Conservation (phyloP, 2,113 vertebrate genomes). For the Campylomormyrus tamandua region DNA sequence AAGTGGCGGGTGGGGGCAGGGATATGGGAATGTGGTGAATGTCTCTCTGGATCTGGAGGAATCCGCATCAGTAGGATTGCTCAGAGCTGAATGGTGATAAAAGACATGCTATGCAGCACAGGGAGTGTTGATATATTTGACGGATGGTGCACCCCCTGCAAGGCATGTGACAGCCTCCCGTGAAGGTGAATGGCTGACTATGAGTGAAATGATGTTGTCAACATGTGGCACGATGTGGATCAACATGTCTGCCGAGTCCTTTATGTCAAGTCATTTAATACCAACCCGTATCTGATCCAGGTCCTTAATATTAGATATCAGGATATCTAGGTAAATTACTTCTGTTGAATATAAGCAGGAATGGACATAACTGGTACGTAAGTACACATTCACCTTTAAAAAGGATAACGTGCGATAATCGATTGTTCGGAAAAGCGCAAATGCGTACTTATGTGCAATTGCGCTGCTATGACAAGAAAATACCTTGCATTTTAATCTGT, state of each 20-base stretch:
- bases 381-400: too few relatives aligned
- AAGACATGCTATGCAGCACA: background rate
- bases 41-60: background rate
- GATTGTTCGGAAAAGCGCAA: too few relatives aligned
- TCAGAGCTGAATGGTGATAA: background rate
- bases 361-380: too few relatives aligned
- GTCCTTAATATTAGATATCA: background rate
- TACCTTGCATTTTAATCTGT: too few relatives aligned
- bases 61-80: background rate
- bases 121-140: background rate
- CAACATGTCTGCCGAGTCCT: background rate
- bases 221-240: background rate
- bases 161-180: background rate
- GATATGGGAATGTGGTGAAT: background rate
- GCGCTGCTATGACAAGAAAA: too few relatives aligned
- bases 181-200: background rate
- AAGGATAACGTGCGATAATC: too few relatives aligned
- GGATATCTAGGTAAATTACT: background rate
- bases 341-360: background rate
- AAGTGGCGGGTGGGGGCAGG: background rate
- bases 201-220: background rate
- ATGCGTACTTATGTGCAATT: too few relatives aligned
- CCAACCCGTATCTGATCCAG: background rate
- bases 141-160: background rate
- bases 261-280: background rate